Evolutionary conservation across 2,888 invertebrate genomes (phyloP).

Genomic region (Parelbella ahira): DNA sequence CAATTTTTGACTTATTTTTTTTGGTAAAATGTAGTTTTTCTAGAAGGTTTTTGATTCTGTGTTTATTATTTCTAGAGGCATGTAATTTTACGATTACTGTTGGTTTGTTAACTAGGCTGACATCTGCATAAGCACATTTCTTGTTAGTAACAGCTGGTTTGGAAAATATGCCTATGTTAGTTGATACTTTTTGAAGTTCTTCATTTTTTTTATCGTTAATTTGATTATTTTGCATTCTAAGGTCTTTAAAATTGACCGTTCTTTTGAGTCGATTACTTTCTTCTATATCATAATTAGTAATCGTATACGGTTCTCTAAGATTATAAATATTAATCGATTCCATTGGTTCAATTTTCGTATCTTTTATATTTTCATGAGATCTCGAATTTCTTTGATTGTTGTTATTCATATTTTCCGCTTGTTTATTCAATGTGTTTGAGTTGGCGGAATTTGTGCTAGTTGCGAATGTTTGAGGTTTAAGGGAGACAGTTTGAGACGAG

Average conservation of each 20-base stretch:
- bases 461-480: slow-evolving; percentile 39
- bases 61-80: slow-evolving; percentile 27
- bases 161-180: neutral
- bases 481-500: slow-evolving; percentile 48
- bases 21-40: slow-evolving; percentile 34
- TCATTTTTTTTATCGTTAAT: no score
- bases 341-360: neutral
- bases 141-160: slow-evolving; percentile 22
- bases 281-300: no score
- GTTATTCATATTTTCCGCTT: no score
- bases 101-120: slow-evolving; percentile 41
- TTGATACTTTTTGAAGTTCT: no score
- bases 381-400: no score
- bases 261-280: neutral
- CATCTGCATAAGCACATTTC: slow-evolving; percentile 41
- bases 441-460: neutral
- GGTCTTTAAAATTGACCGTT: no score
- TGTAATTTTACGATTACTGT: slow-evolving; percentile 40
- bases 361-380: neutral
- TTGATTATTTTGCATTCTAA: no score
- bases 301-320: no score
- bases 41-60: slow-evolving; percentile 22
- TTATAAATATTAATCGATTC: no score
- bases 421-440: no score
- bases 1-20: slow-evolving; percentile 31